Conservation (phyloP, 2,888 invertebrate species). For the Belgica antarctica region DNA sequence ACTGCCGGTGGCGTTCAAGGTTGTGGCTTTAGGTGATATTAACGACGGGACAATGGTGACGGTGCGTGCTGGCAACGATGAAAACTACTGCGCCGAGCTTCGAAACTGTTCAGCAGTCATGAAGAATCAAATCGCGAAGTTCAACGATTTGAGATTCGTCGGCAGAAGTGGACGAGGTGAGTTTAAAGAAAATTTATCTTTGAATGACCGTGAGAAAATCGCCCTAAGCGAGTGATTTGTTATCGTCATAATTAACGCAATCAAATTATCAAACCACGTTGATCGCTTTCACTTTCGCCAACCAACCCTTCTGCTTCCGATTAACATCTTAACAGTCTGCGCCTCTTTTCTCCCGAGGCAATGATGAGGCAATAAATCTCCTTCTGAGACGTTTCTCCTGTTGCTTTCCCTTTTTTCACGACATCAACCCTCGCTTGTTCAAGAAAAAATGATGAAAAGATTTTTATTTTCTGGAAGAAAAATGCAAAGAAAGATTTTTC, state of each 20-base stretch:
- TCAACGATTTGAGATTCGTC: slow-evolving; percentile 97
- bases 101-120: slow-evolving; percentile 93
- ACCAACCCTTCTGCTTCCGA: slow-evolving; percentile 28
- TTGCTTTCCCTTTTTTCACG: slow-evolving; percentile 25
- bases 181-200: slow-evolving; percentile 51
- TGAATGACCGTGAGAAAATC: no score
- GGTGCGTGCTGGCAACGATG: slow-evolving; percentile 95
- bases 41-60: slow-evolving; percentile 95
- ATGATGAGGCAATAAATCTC: slow-evolving; percentile 41
- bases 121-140: slow-evolving; percentile 98
- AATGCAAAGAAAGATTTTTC: slow-evolving; percentile 19
- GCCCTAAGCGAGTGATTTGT: background rate
- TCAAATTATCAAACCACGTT: slow-evolving; percentile 21
- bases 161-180: slow-evolving; percentile 98
- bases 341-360: background rate
- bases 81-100: slow-evolving; percentile 94
- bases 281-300: background rate
- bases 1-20: slow-evolving; percentile 94
- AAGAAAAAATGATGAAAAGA: slow-evolving; percentile 16
- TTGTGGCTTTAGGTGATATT: slow-evolving; percentile 90
- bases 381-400: slow-evolving; percentile 24
- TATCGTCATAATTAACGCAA: background rate
- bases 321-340: slow-evolving; percentile 14
- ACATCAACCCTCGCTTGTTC: background rate
- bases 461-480: slow-evolving; percentile 19